A percentile compares a stretch with the other conserved stretches of the same genome.
These are phyloP conservation scores for Syndactyla subalaris DNA, from an alignment of 2,797 vertebrate species.

Conservation along the genomic window DNA sequence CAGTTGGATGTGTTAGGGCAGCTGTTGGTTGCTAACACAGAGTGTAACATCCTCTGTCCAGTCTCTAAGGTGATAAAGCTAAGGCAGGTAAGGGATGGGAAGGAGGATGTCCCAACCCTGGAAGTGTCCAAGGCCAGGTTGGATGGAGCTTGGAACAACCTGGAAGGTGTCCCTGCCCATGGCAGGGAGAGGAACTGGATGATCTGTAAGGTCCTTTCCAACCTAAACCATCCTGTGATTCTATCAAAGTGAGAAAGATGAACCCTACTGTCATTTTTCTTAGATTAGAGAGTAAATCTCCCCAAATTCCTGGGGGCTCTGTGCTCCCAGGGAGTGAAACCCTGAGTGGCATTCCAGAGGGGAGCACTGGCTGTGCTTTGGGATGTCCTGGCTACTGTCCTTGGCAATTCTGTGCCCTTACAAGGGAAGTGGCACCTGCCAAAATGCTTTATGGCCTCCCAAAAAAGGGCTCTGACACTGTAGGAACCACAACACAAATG, in stretches of 20 bases:
- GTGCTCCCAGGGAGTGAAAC: not conserved
- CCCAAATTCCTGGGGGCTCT: not conserved
- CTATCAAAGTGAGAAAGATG: not conserved
- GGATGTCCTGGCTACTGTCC: not conserved
- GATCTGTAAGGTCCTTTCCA: not conserved
- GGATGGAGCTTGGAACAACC: not conserved
- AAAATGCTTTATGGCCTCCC: not conserved
- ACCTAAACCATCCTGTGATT: not conserved
- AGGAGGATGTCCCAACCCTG: not conserved
- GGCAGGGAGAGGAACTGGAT: not conserved
- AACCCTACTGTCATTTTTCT: not conserved
- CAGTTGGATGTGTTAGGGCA: not conserved
- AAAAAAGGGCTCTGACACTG: not conserved
- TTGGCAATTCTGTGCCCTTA: not conserved
- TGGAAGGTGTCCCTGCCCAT: not conserved
- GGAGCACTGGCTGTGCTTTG: not conserved
- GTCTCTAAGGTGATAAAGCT: not conserved
- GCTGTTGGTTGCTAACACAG: not conserved
- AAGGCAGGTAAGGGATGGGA: not conserved
- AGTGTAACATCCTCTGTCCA: accelerated
- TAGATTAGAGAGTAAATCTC: not conserved
- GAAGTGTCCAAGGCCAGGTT: not conserved
- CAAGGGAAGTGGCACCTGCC: not conserved
- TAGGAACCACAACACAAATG: not conserved
- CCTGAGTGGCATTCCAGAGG: not conserved